A percentile compares a stretch with the other conserved stretches of the same genome.
phyloP scores from a whole-genome alignment of 2,113 vertebrate genomes.

The Tonatia bakeri region DNA sequence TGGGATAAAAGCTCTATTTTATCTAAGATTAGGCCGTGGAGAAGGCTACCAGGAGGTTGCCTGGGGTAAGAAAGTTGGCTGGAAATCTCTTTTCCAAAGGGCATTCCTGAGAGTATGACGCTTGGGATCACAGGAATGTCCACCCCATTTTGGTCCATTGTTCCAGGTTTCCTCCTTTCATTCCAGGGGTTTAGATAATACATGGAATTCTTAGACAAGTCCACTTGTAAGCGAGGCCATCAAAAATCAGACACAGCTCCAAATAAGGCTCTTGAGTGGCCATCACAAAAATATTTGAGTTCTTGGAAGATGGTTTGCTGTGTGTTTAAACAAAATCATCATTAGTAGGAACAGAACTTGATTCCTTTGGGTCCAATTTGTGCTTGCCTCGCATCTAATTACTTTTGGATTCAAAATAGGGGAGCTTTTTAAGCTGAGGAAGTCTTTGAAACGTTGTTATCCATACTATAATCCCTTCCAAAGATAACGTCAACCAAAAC shows the following conservation, averaged over 20 bases:
- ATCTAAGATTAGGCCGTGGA: neutral
- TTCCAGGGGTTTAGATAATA: slow-evolving; percentile 33
- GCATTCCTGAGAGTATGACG: neutral
- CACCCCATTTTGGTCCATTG: neutral
- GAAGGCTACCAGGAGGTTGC: neutral
- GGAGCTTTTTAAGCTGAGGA: slow-evolving; percentile 8
- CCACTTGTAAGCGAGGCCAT: neutral
- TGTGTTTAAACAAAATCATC: slow-evolving; percentile 46
- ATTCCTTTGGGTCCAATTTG: slow-evolving; percentile 23
- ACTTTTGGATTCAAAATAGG: slow-evolving; percentile 47
- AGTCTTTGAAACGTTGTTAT: slow-evolving; percentile 24
- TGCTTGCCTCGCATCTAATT: slow-evolving; percentile 30
- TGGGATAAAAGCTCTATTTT: neutral
- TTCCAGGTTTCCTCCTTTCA: neutral
- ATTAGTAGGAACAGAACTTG: slow-evolving; percentile 16
- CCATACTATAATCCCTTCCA: neutral
- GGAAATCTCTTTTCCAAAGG: neutral
- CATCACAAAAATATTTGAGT: slow-evolving; percentile 39
- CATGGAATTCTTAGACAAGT: slow-evolving; percentile 43
- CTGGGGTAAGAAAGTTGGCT: neutral
- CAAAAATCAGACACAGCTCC: slow-evolving; percentile 22
- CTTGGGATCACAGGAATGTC: neutral
- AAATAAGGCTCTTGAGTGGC: slow-evolving; percentile 34
- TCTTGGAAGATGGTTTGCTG: slow-evolving; percentile 23
- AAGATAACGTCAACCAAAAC: neutral